A percentile compares a stretch with the other conserved stretches of the same genome.
Evolutionary conservation across 2,797 vertebrate genomes (phyloP).

Genomic region (Hirundo rustica): DNA sequence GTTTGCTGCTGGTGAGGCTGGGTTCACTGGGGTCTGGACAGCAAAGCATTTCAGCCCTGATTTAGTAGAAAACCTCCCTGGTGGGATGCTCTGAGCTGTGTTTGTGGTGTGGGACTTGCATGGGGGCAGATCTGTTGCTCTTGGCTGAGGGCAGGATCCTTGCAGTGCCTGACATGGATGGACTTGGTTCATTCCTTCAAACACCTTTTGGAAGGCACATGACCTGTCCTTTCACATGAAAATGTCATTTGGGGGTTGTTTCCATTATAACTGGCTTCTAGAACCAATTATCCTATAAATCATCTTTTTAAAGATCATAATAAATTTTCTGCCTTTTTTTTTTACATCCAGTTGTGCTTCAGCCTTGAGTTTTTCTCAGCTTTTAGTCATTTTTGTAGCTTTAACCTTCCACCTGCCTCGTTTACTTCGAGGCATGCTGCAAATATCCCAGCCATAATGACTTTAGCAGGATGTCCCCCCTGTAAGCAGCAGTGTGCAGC

Average conservation of each 20-base stretch:
- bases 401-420: conserved; percentile 39
- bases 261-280: not conserved
- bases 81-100: not conserved
- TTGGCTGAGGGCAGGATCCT: not conserved
- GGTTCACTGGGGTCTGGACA: not conserved
- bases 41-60: not conserved
- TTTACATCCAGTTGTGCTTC: not conserved
- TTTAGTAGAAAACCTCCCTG: rapidly evolving
- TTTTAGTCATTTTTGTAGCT: conserved; percentile 18
- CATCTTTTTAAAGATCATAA: not conserved
- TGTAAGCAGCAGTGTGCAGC: conserved; percentile 57
- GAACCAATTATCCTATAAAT: not conserved
- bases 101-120: not conserved
- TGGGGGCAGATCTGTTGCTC: not conserved
- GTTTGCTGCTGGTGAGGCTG: not conserved
- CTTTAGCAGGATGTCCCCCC: conserved; percentile 59
- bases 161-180: not conserved
- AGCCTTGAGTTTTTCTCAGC: not conserved
- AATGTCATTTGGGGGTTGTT: not conserved
- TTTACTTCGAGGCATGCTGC: conserved; percentile 42
- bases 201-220: not conserved
- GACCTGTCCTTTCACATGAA: not conserved
- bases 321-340: not conserved
- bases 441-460: conserved; percentile 52
- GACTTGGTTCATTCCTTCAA: not conserved